Conservation (phyloP, 2,888 invertebrate genomes). For the Gymnosoma rotundatum region DNA sequence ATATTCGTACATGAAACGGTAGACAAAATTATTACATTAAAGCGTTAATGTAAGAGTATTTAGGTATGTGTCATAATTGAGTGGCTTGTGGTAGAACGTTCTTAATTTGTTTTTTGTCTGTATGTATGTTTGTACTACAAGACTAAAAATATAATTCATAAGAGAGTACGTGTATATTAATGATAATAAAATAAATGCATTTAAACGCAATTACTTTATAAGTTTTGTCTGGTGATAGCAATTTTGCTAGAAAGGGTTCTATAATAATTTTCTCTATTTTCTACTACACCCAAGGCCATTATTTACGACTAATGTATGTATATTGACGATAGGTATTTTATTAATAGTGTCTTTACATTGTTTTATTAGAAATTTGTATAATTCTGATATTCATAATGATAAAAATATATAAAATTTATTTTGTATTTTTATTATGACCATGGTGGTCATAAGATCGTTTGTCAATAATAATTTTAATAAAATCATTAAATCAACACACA, state of each 20-base stretch:
- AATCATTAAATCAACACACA: constrained; percentile 9
- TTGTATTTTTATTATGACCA: constrained; percentile 53
- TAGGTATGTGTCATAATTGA: constrained; percentile 53
- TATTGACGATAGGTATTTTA: constrained; percentile 19
- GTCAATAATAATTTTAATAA: constrained; percentile 55
- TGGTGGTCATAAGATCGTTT: constrained; percentile 67
- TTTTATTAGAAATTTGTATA: constrained; percentile 38
- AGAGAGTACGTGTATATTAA: constrained; percentile 60
- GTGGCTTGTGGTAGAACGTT: constrained; percentile 49
- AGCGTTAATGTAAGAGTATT: constrained; percentile 29
- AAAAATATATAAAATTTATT: constrained; percentile 53
- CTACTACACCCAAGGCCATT: background rate
- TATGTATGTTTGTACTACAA: background rate
- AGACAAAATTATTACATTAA: constrained; percentile 56
- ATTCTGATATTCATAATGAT: constrained; percentile 60
- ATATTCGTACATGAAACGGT: constrained; percentile 24
- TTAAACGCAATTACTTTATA: constrained; percentile 72
- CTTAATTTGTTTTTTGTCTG: constrained; percentile 35
- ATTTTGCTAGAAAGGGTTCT: constrained; percentile 14
- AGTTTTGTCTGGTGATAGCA: constrained; percentile 41
- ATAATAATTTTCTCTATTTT: background rate
- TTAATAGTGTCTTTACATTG: constrained; percentile 43
- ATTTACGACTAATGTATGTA: background rate
- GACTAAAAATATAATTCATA: constrained; percentile 40
- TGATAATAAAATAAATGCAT: constrained; percentile 68